Evolutionary conservation across 1,140 invertebrate species (phyloP).

Genomic region (Semibalanus balanoides): DNA sequence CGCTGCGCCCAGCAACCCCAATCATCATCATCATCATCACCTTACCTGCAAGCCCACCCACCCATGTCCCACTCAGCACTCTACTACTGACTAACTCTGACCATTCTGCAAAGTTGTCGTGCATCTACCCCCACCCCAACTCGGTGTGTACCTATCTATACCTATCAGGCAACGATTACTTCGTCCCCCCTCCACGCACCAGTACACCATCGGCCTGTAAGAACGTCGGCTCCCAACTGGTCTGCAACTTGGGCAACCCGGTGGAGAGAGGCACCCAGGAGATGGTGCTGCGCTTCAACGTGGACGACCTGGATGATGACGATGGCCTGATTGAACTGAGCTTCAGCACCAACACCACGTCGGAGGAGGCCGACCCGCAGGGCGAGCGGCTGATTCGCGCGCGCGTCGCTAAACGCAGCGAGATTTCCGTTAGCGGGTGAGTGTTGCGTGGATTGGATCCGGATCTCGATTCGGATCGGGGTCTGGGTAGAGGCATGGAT

Average conservation of each 20-base stretch:
- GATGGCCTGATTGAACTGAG: constrained; percentile 51
- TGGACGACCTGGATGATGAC: constrained; percentile 50
- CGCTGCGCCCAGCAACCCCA: too few relatives aligned
- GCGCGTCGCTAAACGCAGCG: constrained; percentile 61
- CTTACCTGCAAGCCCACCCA: too few relatives aligned
- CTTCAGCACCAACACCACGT: constrained; percentile 76
- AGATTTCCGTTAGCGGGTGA: constrained; percentile 64
- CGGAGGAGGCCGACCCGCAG: constrained; percentile 42
- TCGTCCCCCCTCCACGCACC: neutral
- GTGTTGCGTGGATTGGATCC: constrained; percentile 12
- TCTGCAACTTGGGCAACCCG: constrained; percentile 72
- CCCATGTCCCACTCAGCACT: too few relatives aligned
- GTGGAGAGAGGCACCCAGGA: constrained; percentile 44
- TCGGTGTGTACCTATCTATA: too few relatives aligned
- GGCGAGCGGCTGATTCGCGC: constrained; percentile 43
- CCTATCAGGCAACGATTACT: too few relatives aligned
- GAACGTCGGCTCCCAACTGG: neutral
- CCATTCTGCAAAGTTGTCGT: too few relatives aligned
- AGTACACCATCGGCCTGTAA: neutral
- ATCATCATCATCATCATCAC: too few relatives aligned
- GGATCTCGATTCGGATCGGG: too few relatives aligned
- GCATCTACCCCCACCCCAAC: too few relatives aligned
- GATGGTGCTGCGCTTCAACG: constrained; percentile 54
- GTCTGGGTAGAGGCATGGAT: too few relatives aligned
- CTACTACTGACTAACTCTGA: too few relatives aligned